These are phyloP conservation scores for Chaenogobius annularis DNA, from an alignment of 2,113 vertebrate genomes.

Conservation along the genomic window DNA sequence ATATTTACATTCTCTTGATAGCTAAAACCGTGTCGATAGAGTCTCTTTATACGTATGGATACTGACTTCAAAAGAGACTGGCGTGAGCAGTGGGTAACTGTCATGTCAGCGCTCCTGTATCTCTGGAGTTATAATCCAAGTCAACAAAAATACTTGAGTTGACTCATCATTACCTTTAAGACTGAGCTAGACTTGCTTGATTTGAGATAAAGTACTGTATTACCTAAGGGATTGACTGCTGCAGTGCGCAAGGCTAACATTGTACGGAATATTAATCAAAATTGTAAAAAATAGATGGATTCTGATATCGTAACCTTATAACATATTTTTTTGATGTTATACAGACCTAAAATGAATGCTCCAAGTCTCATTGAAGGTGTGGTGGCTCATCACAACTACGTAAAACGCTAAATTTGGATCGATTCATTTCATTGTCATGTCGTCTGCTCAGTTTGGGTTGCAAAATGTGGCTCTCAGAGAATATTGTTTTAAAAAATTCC, in stretches of 20 bases:
- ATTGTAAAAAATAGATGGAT: too few relatives aligned
- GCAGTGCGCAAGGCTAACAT: neutral
- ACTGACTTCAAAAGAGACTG: neutral
- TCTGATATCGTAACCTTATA: too few relatives aligned
- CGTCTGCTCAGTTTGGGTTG: too few relatives aligned
- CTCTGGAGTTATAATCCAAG: constrained; percentile 6
- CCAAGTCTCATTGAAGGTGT: too few relatives aligned
- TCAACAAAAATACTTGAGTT: neutral
- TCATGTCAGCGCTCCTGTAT: neutral
- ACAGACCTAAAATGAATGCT: too few relatives aligned
- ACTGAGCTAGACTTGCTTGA: neutral
- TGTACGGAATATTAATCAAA: too few relatives aligned
- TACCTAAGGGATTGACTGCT: neutral
- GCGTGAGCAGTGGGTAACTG: neutral
- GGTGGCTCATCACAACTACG: too few relatives aligned
- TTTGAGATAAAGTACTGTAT: neutral
- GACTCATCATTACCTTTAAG: neutral
- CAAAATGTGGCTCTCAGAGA: too few relatives aligned
- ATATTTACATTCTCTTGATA: neutral
- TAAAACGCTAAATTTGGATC: too few relatives aligned
- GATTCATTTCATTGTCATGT: too few relatives aligned
- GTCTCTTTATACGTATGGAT: neutral
- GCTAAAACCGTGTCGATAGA: neutral
- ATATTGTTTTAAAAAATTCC: too few relatives aligned
- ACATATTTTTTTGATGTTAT: too few relatives aligned